Evolutionary conservation across 2,797 vertebrate species (phyloP), one percentile per base, ranked within the genome.

Genomic region (Danio albolineatus): DNA sequence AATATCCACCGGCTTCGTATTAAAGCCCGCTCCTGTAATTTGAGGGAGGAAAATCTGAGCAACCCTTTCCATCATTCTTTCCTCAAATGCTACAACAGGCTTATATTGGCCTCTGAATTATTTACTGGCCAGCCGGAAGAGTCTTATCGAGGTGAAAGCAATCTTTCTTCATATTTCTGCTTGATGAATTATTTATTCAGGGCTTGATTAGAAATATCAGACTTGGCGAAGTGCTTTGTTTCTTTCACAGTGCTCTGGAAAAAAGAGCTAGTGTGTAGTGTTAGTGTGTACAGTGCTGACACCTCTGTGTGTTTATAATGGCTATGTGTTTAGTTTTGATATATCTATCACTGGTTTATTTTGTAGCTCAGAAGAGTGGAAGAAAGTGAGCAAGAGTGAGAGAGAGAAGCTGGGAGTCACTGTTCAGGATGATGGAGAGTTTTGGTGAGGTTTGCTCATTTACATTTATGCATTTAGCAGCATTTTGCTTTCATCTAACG

Each of bases 341-440:
- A 12, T 69, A 60, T 41, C n/a, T 71, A 82, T 76, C 43, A 67
- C 56, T 81, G 59, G 6, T 80, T 36, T 85, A 72, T 81, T 54
- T 83, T 84, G 1, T 88, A 99, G 97, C 85, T 99, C 97, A 12
- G 95, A 96, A 17, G 96, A 99, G 80, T 99, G 97, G 97, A 91
- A 96, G 86, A 97, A 96, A 86, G 96, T 99, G 86, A 98, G 97
- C 91, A 95, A 94, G 86, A 92, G 95, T 0, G 96, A 98, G 86
- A 88, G 97, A 80, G 96, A 98, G 88, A 95, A 88, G 73, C 91
- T 98, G 59, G 97, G 97, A 0, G 94, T 99, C 90, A 96, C 95
- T 0, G 96, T 99, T 82, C 92, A 96, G 88, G 96, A 98, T 0
- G 97, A 98, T 0, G 97, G 97, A 36, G 97, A 99, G 87, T 99